Percentiles rank a stretch among this genome's conserved stretches.
phyloP scores from a whole-genome alignment of 2,113 vertebrate genomes.

The Willisornis vidua region DNA sequence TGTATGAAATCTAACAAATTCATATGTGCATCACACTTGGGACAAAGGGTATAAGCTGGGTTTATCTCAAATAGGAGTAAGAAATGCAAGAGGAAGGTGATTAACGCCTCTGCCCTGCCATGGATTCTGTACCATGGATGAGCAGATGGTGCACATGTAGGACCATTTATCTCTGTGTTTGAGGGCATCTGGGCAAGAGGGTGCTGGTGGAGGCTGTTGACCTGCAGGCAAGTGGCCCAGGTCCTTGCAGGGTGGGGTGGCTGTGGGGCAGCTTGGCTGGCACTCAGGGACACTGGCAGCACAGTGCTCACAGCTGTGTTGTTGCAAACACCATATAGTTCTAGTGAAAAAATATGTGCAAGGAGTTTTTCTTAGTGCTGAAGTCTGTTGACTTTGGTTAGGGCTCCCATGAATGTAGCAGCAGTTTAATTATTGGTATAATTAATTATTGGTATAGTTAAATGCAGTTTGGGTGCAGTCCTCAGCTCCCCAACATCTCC shows the following conservation, averaged over 20 bases:
- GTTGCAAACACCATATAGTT: not conserved
- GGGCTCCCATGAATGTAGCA: not conserved
- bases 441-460: not conserved
- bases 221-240: not conserved
- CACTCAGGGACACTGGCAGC: not conserved
- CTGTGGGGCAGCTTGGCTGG: not conserved
- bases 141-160: accelerated
- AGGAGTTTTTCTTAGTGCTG: not conserved
- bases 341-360: not conserved
- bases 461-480: not conserved
- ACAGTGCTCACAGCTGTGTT: not conserved
- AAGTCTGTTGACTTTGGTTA: not conserved
- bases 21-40: accelerated
- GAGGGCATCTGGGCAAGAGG: not conserved
- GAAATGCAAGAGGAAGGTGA: not conserved
- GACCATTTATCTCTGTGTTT: not conserved
- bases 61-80: not conserved
- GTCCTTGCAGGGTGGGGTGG: too few relatives aligned
- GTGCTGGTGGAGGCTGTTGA: not conserved
- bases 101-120: accelerated
- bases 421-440: not conserved
- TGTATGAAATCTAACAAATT: not conserved
- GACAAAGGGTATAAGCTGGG: not conserved
- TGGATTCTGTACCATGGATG: accelerated
- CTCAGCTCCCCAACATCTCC: not conserved